Evolutionary conservation across 2,113 vertebrate species (phyloP).

Genomic region (Phoxinus phoxinus): DNA sequence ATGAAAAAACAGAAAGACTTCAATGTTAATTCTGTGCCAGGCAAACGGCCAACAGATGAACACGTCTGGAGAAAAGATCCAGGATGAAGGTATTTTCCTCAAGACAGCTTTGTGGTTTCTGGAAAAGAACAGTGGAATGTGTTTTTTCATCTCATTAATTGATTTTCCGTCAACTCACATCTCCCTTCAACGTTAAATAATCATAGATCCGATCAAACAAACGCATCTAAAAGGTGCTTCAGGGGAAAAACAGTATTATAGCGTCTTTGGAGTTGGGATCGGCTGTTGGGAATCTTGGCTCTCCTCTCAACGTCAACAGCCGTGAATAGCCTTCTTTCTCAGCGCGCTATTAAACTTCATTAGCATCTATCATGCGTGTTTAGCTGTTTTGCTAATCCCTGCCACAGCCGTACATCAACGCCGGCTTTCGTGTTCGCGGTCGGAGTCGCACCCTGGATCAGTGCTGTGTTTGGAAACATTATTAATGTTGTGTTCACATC

Average conservation of each 20-base stretch:
- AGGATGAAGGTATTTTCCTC: neutral
- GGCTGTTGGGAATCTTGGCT: conserved; percentile 58
- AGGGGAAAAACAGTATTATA: conserved; percentile 51
- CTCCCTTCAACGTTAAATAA: conserved; percentile 70
- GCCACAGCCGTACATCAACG: conserved; percentile 65
- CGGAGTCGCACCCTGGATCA: neutral
- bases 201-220: conserved; percentile 68
- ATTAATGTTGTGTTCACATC: neutral
- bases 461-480: neutral
- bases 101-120: conserved; percentile 10
- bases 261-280: conserved; percentile 48
- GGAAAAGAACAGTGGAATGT: conserved; percentile 25
- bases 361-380: conserved; percentile 57
- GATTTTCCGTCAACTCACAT: conserved; percentile 64
- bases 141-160: conserved; percentile 64
- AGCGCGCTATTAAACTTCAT: conserved; percentile 60
- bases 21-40: conserved; percentile 31
- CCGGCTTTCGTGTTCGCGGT: conserved; percentile 27
- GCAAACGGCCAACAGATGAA: conserved; percentile 40
- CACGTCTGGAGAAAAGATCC: conserved; percentile 30
- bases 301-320: conserved; percentile 29
- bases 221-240: conserved; percentile 66
- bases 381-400: conserved; percentile 66
- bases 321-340: conserved; percentile 49
- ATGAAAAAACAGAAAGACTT: neutral